A percentile compares a stretch with the other conserved stretches of the same genome.
These are phyloP conservation scores for Polypedilum pembai DNA, from an alignment of 1,140 invertebrate genomes.

Conservation along the genomic window DNA sequence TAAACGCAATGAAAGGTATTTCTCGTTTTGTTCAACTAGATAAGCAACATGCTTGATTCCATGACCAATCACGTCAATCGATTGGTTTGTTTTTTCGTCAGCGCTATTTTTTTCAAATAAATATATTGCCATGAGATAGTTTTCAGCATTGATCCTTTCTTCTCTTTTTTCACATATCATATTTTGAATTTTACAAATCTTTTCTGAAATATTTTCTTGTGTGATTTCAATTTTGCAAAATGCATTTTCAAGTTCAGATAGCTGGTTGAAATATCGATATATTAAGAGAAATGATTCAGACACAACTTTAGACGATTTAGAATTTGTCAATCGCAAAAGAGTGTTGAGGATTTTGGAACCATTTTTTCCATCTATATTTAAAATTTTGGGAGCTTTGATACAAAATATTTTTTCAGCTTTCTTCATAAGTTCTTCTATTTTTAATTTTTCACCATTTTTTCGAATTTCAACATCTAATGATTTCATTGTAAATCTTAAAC, in stretches of 20 bases:
- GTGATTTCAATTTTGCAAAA: background rate
- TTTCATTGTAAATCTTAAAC: background rate
- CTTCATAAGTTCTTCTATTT: too few relatives aligned
- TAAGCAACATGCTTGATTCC: background rate
- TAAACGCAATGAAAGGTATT: background rate
- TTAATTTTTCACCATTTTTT: too few relatives aligned
- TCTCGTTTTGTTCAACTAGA: background rate
- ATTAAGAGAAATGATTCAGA: background rate
- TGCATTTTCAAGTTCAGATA: background rate
- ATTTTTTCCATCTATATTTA: too few relatives aligned
- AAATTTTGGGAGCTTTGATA: too few relatives aligned
- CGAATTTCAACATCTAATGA: too few relatives aligned
- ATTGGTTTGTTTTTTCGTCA: background rate
- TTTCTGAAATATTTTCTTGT: background rate
- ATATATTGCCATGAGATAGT: background rate
- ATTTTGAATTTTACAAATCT: background rate
- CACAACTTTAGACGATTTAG: background rate
- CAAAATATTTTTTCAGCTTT: too few relatives aligned
- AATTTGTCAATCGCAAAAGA: background rate
- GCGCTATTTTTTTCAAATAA: background rate
- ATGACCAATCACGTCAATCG: background rate
- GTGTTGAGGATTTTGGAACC: too few relatives aligned
- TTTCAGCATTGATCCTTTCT: background rate
- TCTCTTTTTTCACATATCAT: background rate
- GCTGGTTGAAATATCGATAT: background rate